Evolutionary conservation across 2,113 vertebrate species (phyloP), one percentile per base, ranked within the genome.

Genomic region (Sceloporus undulatus): DNA sequence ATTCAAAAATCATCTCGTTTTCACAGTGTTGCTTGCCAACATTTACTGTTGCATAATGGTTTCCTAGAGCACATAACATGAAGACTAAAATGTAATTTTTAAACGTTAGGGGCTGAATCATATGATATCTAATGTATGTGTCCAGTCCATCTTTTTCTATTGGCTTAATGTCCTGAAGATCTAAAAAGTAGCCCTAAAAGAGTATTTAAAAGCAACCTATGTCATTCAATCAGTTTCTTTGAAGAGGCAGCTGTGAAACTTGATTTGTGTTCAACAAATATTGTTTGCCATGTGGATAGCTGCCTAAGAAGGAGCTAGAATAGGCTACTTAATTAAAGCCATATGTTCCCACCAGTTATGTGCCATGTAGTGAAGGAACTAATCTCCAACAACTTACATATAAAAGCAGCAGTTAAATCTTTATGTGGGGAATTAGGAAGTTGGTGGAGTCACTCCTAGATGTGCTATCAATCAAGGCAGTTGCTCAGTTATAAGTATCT

Each of bases 241-340:
- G n/a, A 0, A 95, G 94, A 96, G 94, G 94, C 95, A 96, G 95
- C 95, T 96, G 95, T 94, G 93, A 95, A 96, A 95, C 90, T 96
- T 96, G 95, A 95, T 92, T 94, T 94, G 92, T 92, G 90, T 96
- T 96, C 95, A 96, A 95, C 93, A 92, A 94, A 94, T 94, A 95
- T 40, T 93, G 87, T 85, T 93, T 94, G 95, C 95, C 95, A 96
- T 96, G 95, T 96, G 95, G 95, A 95, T 89, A 93, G 93, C 93
- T 94, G 95, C 95, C 95, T 94, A 94, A 96, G 95, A 95, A 95
- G 95, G 92, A 96, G 94, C 93, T 92, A 95, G 94, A 96, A 95
- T 93, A 93, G 94, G 93, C 94, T 96, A 95, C 94, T 96, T 96
- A 96, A 96, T 96, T 96, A 96, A 96, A 96, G 94, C 95, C 95